A percentile compares a stretch with the other conserved stretches of the same genome.
Conservation (phyloP, 2,113 vertebrate genomes). For the Pungitius pungitius region DNA sequence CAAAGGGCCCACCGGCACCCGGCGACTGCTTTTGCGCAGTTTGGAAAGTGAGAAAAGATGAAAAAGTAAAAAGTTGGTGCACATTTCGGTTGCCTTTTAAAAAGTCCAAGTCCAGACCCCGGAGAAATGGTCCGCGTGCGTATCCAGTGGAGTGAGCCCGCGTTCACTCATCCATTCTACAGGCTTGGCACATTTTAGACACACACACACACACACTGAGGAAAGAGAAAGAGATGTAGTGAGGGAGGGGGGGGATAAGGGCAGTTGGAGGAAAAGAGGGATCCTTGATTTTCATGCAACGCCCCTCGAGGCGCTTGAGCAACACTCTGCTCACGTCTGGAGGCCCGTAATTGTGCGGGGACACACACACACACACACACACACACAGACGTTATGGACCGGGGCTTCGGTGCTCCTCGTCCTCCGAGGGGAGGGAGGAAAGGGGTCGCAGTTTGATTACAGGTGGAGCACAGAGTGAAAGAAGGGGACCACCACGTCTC, state of each 20-base stretch:
- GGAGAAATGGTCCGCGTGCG: conserved; percentile 37
- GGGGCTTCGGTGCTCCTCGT: conserved; percentile 72
- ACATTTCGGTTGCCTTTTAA: too few relatives aligned
- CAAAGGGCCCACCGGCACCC: too few relatives aligned
- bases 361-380: conserved; percentile 76
- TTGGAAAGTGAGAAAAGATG: too few relatives aligned
- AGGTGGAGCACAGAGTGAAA: conserved; percentile 80
- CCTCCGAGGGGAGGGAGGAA: conserved; percentile 17
- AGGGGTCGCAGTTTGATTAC: conserved; percentile 82
- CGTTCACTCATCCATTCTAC: conserved; percentile 63
- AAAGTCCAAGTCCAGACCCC: too few relatives aligned
- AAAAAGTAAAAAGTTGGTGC: too few relatives aligned
- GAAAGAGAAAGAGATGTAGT: conserved; percentile 58
- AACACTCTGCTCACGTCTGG: conserved; percentile 87
- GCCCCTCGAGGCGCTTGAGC: conserved; percentile 85
- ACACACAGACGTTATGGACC: conserved; percentile 91
- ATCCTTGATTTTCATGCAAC: conserved; percentile 87
- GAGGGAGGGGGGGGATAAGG: neutral
- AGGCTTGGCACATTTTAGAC: conserved; percentile 59
- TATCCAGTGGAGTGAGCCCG: conserved; percentile 58
- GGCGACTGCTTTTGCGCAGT: too few relatives aligned
- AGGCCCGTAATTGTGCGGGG: conserved; percentile 88
- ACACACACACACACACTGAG: conserved; percentile 61
- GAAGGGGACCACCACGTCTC: conserved; percentile 10
- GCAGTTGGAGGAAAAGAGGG: conserved; percentile 51